Evolutionary conservation across 2,888 invertebrate genomes (phyloP), one percentile per base, ranked within the genome.

Genomic region (Eubasilissa splendida): DNA sequence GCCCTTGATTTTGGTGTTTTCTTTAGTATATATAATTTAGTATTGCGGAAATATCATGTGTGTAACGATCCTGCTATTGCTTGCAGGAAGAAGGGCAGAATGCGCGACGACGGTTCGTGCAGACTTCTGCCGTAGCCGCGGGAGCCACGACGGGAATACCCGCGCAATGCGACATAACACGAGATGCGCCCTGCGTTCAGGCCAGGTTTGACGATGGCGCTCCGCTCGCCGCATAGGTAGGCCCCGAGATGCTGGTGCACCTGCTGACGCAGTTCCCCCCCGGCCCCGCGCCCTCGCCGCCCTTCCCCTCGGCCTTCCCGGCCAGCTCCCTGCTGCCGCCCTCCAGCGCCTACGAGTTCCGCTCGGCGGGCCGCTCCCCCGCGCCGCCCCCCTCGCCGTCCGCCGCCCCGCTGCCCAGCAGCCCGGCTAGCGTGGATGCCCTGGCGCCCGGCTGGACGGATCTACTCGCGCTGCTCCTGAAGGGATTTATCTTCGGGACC

Each of bases 401-500:
- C 71, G 81, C 78, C 53, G 77, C 80, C 12, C 81, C 79, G 58
- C 79, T 60, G 79, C 81, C 59, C 65, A 42, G 42, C 42, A 50
- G 42, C 42, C 66, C 66, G 42, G 66, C 77, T 9, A 80, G 74
- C 56, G 82, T 82, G 9, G 83, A 83, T 60, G 83, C 77, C 11
- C 59, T 82, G 71, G 78, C 79, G 50, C 81, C 82, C 59, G 83
- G 53, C 53, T 93, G 92, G 93, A 86, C 90, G 68, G 91, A 91
- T 59, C 86, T 92, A 66, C 87, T 94, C 82, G 86, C 93, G 59
- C 89, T 95, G 85, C 91, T 95, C 83, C 88, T 95, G 85, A 96
- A 96, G 88, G 94, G 93, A 80, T 92, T 95, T 86, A 91, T 95
- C 85, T 97, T 97, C 92, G 93, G 94, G 80, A 93, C 93, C 85